These are phyloP conservation scores for Polypterus bichir DNA, from an alignment of 2,113 vertebrate genomes.

Conservation along the genomic window DNA sequence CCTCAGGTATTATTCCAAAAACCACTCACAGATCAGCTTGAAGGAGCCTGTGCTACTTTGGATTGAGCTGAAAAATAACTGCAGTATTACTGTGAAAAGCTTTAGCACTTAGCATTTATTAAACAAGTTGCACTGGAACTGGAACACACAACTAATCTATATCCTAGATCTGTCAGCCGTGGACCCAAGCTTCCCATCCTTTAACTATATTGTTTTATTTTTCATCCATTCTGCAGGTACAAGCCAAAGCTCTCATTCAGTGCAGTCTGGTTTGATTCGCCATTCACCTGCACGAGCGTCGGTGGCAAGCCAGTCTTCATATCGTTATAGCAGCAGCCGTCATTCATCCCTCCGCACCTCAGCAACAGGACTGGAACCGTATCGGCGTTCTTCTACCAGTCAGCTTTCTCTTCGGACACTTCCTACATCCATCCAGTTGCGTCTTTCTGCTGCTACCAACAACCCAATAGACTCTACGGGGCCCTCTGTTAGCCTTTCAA, in stretches of 20 bases:
- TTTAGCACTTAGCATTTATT: too few relatives aligned
- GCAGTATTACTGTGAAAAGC: too few relatives aligned
- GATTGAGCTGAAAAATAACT: too few relatives aligned
- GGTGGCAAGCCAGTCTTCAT: constrained; percentile 84
- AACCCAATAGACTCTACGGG: constrained; percentile 59
- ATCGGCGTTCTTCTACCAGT: constrained; percentile 88
- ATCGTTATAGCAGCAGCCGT: constrained; percentile 86
- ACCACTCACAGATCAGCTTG: too few relatives aligned
- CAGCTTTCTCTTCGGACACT: constrained; percentile 88
- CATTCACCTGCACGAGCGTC: constrained; percentile 94
- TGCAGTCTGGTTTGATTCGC: constrained; percentile 78
- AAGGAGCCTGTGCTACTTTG: too few relatives aligned
- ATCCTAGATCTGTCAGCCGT: background rate
- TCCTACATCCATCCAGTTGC: constrained; percentile 86
- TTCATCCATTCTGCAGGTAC: constrained; percentile 53
- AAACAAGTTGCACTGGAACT: too few relatives aligned
- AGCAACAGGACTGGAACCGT: constrained; percentile 78
- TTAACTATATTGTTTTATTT: background rate
- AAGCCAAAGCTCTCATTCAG: constrained; percentile 90
- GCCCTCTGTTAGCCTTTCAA: constrained; percentile 83
- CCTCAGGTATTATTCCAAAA: too few relatives aligned
- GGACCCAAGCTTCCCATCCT: background rate
- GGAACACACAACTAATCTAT: background rate
- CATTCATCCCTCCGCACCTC: constrained; percentile 90
- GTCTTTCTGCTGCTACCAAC: constrained; percentile 69